Base-by-base conservation (phyloP, 2,888 invertebrate species). In the Clusia tigrina region DNA sequence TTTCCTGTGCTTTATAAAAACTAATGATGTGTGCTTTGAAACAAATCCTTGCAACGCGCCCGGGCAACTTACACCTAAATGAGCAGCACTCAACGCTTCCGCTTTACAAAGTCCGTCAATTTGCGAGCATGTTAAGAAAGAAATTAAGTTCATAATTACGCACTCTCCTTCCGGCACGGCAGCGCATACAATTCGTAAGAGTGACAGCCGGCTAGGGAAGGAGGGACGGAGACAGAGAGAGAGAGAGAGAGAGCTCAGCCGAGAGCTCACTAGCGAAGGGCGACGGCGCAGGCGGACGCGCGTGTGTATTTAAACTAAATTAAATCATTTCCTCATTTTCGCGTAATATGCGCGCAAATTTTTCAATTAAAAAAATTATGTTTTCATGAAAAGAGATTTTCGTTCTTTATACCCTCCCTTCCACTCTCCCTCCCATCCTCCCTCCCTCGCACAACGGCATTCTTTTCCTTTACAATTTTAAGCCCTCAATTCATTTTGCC, bases 321-420 rank as follows among this genome's bases (percentile, higher is more conserved):
- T 74, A 74, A 74, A 70, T 70, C 73, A 76, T 76, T 74, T 76
- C 70, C 58, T 58, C 32, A 58, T 51, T 58, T n/a, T 58, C 51
- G 58, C 58, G 58, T 51, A 58, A 58, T 26, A 26, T 48, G 51
- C 25, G 51, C 20, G 15, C 32, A 51, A 68, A 76, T 74, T 71
- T 73, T 74, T 74, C 76, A 76, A 76, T 76, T 76, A 73, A 68
- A 76, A 68, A 24, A 52, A 56, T 51, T 58, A 20, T 51, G 20
- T 58, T 48, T 48, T 20, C n/a, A 42, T 42, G 42, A 42, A 42
- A 32, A 42, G 42, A n/a, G 42, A 42, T 42, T 42, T 42, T n/a
- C 42, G 10, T 42, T 32, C 42, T 42, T 42, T n/a, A n/a, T n/a
- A n/a, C n/a, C n/a, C n/a, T n/a, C n/a, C n/a, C n/a, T n/a, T n/a